phyloP scores from a whole-genome alignment of 2,797 vertebrate species.

The Gila robusta region DNA sequence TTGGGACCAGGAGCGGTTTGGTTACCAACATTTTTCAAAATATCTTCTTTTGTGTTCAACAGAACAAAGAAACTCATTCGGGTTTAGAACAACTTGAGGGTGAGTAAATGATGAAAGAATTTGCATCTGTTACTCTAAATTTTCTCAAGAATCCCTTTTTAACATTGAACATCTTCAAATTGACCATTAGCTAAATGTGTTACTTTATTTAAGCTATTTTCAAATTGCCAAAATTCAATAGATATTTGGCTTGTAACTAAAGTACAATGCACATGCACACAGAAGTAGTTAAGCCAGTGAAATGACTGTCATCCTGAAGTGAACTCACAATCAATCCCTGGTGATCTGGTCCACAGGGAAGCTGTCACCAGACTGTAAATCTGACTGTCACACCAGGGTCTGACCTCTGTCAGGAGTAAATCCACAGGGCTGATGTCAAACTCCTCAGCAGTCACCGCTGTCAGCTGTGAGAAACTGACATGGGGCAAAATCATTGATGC shows the following conservation, averaged over 20 bases:
- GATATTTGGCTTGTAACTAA: not conserved
- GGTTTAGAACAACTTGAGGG: not conserved
- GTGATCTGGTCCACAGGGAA: conserved; percentile 51
- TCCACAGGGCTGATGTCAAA: conserved; percentile 52
- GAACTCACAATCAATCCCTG: conserved; percentile 42
- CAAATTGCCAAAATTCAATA: not conserved
- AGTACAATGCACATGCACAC: not conserved
- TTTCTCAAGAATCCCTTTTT: not conserved
- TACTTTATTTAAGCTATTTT: conserved; percentile 2
- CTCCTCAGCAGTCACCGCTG: conserved; percentile 47
- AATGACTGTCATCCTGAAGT: conserved; percentile 44
- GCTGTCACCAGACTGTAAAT: conserved; percentile 56
- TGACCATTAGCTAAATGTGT: not conserved
- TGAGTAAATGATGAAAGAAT: not conserved
- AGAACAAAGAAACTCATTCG: too few relatives aligned
- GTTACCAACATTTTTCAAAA: too few relatives aligned
- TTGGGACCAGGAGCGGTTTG: too few relatives aligned
- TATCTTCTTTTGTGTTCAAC: too few relatives aligned
- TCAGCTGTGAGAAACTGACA: conserved; percentile 48
- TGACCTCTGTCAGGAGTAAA: conserved; percentile 64
- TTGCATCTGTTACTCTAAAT: not conserved
- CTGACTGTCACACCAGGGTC: conserved; percentile 57
- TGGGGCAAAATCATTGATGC: conserved; percentile 42
- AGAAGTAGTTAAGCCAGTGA: conserved; percentile 41
- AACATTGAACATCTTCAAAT: not conserved